Conservation (phyloP, 2,888 invertebrate species). For the Carcina quercana region DNA sequence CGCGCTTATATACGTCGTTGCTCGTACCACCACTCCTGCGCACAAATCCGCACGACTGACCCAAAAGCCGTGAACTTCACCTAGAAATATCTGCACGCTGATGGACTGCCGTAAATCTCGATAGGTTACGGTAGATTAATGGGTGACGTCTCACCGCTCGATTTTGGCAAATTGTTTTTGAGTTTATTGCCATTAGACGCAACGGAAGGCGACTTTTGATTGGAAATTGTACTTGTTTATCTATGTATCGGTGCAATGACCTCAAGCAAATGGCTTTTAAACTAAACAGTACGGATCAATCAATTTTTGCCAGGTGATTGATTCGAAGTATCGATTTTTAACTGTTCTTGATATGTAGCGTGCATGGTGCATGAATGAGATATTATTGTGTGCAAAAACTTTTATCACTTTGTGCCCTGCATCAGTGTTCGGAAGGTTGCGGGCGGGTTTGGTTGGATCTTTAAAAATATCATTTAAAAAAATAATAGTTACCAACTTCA, state of each 20-base stretch:
- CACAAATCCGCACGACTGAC: slow-evolving; percentile 38
- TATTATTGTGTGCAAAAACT: no score
- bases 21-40: slow-evolving; percentile 36
- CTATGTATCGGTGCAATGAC: background rate
- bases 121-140: slow-evolving; percentile 56
- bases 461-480: no score
- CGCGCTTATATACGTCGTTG: slow-evolving; percentile 51
- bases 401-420: no score
- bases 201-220: slow-evolving; percentile 1
- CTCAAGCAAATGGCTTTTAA: no score
- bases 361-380: no score
- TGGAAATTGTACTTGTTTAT: background rate
- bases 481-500: no score
- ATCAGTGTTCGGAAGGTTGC: no score
- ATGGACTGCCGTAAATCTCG: slow-evolving; percentile 53
- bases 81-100: slow-evolving; percentile 37
- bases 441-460: no score
- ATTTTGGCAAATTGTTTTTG: slow-evolving; percentile 13
- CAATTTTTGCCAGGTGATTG: no score
- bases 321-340: no score
- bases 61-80: slow-evolving; percentile 58
- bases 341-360: no score
- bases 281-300: no score
- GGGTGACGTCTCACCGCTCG: slow-evolving; percentile 23
- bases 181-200: slow-evolving; percentile 1